Percentiles rank a stretch among this genome's conserved stretches.
Conservation (phyloP, 2,888 invertebrate genomes). For the Andrena dorsata region DNA sequence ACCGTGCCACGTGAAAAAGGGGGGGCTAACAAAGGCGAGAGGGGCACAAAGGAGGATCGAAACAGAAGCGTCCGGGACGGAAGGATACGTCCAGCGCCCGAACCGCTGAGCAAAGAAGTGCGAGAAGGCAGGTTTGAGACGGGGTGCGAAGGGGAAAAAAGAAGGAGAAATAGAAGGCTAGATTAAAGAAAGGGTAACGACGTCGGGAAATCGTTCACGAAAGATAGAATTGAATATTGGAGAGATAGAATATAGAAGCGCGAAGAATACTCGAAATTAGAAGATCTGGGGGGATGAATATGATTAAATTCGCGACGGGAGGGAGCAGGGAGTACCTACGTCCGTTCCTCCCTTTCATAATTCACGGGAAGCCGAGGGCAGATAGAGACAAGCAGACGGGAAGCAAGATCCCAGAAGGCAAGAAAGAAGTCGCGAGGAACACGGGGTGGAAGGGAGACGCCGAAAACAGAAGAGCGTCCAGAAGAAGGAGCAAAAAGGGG, state of each 20-base stretch:
- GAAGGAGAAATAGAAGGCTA: not conserved
- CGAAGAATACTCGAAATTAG: not conserved
- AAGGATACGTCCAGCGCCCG: conserved; percentile 32
- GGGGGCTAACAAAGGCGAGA: conserved; percentile 2
- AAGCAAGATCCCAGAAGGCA: conserved; percentile 12
- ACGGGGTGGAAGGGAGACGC: conserved; percentile 23
- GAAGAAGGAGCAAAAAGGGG: conserved; percentile 48
- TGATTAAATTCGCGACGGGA: not conserved
- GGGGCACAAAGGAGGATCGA: conserved; percentile 11
- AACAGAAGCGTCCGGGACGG: conserved; percentile 38
- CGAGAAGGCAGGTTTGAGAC: conserved; percentile 19
- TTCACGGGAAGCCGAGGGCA: conserved; percentile 22
- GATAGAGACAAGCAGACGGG: conserved; percentile 38
- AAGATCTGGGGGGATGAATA: not conserved
- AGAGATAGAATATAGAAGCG: not conserved
- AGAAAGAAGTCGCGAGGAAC: conserved; percentile 47
- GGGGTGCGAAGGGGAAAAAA: conserved; percentile 7
- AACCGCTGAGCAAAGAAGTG: conserved; percentile 7
- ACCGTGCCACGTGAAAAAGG: conserved; percentile 36
- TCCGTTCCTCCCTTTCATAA: conserved; percentile 16
- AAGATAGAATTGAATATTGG: not conserved
- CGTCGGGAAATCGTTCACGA: not conserved
- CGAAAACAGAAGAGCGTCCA: conserved; percentile 32
- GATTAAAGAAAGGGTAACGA: not conserved
- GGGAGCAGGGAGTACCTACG: not conserved